Percentiles rank a stretch among this genome's conserved stretches.
phyloP scores from a whole-genome alignment of 2,797 vertebrate genomes.

The Mionectes olivaceus region DNA sequence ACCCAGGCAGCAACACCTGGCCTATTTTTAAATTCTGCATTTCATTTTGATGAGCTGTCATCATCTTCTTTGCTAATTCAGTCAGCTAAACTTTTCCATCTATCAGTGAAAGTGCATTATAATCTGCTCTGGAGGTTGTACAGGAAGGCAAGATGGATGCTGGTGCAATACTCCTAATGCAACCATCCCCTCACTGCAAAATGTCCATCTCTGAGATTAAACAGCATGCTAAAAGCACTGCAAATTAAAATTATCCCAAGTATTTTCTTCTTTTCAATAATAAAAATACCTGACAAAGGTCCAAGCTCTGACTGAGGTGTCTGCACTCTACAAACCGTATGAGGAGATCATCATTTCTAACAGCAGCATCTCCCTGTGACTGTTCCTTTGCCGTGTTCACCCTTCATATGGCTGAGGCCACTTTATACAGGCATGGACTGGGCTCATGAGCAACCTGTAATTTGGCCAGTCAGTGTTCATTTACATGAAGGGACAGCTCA shows the following conservation, averaged over 20 bases:
- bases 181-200: background rate
- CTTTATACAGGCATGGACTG: background rate
- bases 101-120: background rate
- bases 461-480: background rate
- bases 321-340: background rate
- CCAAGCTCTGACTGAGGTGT: background rate
- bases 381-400: background rate
- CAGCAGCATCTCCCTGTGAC: background rate
- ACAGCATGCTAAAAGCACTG: background rate
- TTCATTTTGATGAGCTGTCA: background rate
- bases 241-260: background rate
- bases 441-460: background rate
- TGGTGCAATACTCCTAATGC: background rate
- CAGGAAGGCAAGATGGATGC: background rate
- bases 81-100: background rate
- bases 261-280: background rate
- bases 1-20: background rate
- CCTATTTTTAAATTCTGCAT: background rate
- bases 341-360: background rate
- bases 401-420: background rate
- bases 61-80: background rate
- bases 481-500: background rate
- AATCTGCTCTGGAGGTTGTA: constrained; percentile 8
- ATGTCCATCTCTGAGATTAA: constrained; percentile 17
- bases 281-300: background rate